Base-by-base conservation (phyloP, 2,113 vertebrate genomes). In the Scatophagus argus region DNA sequence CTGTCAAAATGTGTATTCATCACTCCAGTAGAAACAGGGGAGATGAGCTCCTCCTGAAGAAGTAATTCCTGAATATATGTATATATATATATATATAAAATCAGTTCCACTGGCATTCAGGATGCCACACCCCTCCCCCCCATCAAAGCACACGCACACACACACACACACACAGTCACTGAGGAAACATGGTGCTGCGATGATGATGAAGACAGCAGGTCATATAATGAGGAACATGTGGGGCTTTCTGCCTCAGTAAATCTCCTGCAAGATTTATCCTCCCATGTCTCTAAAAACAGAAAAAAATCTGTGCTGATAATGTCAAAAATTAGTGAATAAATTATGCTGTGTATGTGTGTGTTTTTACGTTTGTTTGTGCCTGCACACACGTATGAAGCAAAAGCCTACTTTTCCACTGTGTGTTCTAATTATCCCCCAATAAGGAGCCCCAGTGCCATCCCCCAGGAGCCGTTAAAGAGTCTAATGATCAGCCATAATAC, bases 401-500 rank as follows among this genome's bases (percentile, higher is more conserved):
- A 76, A 87, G 64, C 82, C 71, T 31, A 77, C 84, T 86, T 91
- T 88, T 86, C 86, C 58, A 62, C 82, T 81, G 83, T 85, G 89
- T 70, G 76, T 77, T 88, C 79, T 90, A 91, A 94, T 94, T 91
- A 94, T 92, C 79, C 81, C 31, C 89, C 86, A 89, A 85, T 86
- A 87, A 77, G 72, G 60, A 91, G 66, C 80, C 88, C 83, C 70
- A 51, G 79, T 52, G 38, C 58, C 71, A 56, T 91, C 92, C 89
- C 93, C 47, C 76, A 80, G 87, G 89, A 92, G 72, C 71, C 60
- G 87, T 94, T 93, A 87, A 92, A 90, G 86, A 92, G 88, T 89
- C 91, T 93, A 94, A 95, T 94, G 93, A 93, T 93, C 89, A 83
- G 79, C 93, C 83, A 86, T 92, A 91, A 94, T 90, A 74, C 91